Percentiles rank a stretch among this genome's conserved stretches.
Conservation (phyloP, 2,888 invertebrate genomes). For the Caenorhabditis uteleia region DNA sequence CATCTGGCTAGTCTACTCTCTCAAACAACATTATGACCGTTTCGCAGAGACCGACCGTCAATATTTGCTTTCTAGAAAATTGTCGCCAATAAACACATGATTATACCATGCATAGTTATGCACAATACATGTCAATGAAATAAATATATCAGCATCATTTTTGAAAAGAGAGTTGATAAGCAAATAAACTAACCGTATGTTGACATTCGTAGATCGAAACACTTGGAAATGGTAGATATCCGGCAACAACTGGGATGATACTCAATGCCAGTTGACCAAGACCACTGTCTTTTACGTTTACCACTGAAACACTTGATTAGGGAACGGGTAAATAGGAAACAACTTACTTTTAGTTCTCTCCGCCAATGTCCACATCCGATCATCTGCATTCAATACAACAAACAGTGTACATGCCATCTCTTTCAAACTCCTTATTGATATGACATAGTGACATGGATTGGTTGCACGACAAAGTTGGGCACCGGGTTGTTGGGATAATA, state of each 20-base stretch:
- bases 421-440: slow-evolving; percentile 54
- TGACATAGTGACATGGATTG: slow-evolving; percentile 61
- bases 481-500: slow-evolving; percentile 66
- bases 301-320: slow-evolving; percentile 62
- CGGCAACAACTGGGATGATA: slow-evolving; percentile 61
- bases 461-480: slow-evolving; percentile 63
- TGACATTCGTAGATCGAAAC: slow-evolving; percentile 60
- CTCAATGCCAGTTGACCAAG: slow-evolving; percentile 63
- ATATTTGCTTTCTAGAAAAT: too few species aligned
- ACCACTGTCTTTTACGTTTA: slow-evolving; percentile 65
- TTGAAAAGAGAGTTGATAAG: slow-evolving; percentile 7
- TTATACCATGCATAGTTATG: too few species aligned
- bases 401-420: slow-evolving; percentile 36
- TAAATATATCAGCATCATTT: slow-evolving; percentile 6
- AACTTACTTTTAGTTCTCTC: slow-evolving; percentile 35
- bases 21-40: too few species aligned
- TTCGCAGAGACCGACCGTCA: too few species aligned
- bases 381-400: slow-evolving; percentile 58
- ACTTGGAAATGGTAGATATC: slow-evolving; percentile 65
- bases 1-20: too few species aligned
- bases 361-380: slow-evolving; percentile 51
- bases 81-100: too few species aligned
- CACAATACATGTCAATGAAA: too few species aligned
- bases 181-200: slow-evolving; percentile 29
- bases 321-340: background rate